Conservation (phyloP, 2,113 vertebrate genomes). For the Xyliphius kryptos region DNA sequence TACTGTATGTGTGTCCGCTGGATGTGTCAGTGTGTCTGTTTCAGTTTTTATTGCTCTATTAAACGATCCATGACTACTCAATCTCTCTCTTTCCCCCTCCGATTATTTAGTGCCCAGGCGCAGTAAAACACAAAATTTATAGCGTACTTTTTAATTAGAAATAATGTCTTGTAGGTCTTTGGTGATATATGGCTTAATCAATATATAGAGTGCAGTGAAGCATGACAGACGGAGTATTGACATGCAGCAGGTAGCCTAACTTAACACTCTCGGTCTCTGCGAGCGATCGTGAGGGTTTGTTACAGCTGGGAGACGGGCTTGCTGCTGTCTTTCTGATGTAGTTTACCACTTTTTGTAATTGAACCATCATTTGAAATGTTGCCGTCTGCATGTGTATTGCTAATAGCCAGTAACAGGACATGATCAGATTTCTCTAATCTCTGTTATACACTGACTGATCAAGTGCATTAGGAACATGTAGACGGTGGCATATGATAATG, state of each 20-base stretch:
- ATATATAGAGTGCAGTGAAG: constrained; percentile 59
- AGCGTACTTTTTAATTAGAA: constrained; percentile 86
- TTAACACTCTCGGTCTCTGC: constrained; percentile 41
- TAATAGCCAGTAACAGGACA: too few species aligned
- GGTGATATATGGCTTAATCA: constrained; percentile 75
- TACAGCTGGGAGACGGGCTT: not conserved
- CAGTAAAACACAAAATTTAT: constrained; percentile 77
- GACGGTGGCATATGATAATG: too few species aligned
- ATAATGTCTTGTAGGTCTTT: constrained; percentile 76
- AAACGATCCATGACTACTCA: constrained; percentile 1
- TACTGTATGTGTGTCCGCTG: constrained; percentile 11
- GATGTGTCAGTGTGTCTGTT: not conserved
- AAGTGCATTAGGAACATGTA: too few species aligned
- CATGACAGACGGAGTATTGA: constrained; percentile 60
- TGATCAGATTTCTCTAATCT: too few species aligned
- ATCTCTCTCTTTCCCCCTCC: constrained; percentile 19
- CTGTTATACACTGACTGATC: too few species aligned
- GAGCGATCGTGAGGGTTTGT: too few species aligned
- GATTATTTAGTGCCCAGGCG: constrained; percentile 72
- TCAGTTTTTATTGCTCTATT: constrained; percentile 21
- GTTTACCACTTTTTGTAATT: too few species aligned
- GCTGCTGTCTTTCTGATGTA: too few species aligned
- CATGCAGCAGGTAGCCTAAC: constrained; percentile 56
- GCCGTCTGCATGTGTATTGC: too few species aligned
- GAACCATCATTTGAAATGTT: too few species aligned